Conservation (phyloP, 2,113 vertebrate species). For the Haliaeetus leucogaster region DNA sequence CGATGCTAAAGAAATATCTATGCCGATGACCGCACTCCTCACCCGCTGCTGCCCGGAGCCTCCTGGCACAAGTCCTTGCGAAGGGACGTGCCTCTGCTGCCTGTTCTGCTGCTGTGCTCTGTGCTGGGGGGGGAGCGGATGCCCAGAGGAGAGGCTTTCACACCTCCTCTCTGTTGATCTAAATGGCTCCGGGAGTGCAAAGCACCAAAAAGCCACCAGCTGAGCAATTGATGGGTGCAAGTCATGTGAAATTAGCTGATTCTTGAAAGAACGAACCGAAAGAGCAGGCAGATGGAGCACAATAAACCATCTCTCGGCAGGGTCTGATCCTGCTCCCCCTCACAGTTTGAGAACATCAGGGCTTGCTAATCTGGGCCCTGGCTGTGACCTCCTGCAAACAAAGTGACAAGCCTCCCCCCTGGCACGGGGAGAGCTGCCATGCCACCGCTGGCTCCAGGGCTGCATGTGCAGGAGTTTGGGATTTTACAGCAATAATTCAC, state of each 20-base stretch:
- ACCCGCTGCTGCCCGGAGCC: not conserved
- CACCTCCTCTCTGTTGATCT: not conserved
- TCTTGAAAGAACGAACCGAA: not conserved
- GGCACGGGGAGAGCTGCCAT: not conserved
- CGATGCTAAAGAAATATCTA: fast-evolving
- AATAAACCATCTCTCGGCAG: not conserved
- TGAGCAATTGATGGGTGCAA: not conserved
- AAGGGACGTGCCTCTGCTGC: not conserved
- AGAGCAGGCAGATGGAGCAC: not conserved
- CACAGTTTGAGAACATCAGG: not conserved
- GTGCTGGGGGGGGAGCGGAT: not conserved
- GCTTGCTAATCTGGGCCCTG: not conserved
- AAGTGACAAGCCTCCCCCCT: not conserved
- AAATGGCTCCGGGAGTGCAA: not conserved
- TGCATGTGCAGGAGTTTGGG: not conserved
- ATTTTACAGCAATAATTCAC: conserved; percentile 28
- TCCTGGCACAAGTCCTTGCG: not conserved
- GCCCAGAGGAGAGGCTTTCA: not conserved
- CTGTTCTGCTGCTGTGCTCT: not conserved
- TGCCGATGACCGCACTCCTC: fast-evolving
- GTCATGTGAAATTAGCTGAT: not conserved
- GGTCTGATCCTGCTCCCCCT: not conserved
- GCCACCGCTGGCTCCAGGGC: fast-evolving
- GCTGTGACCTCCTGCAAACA: not conserved
- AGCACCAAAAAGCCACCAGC: conserved; percentile 2